Evolutionary conservation across 2,888 invertebrate genomes (phyloP).

Genomic region (Dynastes grantii): DNA sequence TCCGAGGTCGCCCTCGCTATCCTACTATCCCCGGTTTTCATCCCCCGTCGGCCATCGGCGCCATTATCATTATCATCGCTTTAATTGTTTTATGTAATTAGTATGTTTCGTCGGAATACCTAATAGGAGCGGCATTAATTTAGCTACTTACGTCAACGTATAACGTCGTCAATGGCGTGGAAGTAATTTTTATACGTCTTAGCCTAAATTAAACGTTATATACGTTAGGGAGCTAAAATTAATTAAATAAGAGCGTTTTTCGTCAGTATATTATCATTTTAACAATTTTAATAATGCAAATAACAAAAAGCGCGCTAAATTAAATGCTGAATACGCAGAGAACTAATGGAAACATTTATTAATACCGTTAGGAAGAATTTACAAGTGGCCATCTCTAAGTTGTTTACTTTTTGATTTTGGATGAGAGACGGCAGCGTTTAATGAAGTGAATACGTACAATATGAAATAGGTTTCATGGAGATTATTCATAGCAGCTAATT

Average conservation of each 20-base stretch:
- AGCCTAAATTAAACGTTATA: slow-evolving; percentile 12
- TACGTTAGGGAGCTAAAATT: background rate
- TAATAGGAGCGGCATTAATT: slow-evolving; percentile 31
- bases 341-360: too few relatives aligned
- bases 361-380: too few relatives aligned
- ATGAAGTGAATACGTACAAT: too few relatives aligned
- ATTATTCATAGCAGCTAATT: too few relatives aligned
- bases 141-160: slow-evolving; percentile 19
- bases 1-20: slow-evolving; percentile 2
- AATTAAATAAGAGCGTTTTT: background rate
- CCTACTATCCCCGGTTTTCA: slow-evolving; percentile 17
- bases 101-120: slow-evolving; percentile 38
- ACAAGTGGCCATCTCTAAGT: too few relatives aligned
- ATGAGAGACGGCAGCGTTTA: too few relatives aligned
- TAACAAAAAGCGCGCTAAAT: background rate
- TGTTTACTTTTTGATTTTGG: too few relatives aligned
- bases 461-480: too few relatives aligned
- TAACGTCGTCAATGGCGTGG: slow-evolving; percentile 8
- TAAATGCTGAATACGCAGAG: too few relatives aligned
- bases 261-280: background rate
- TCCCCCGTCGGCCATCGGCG: slow-evolving; percentile 27
- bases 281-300: background rate
- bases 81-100: slow-evolving; percentile 31
- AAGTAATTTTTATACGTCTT: slow-evolving; percentile 22
- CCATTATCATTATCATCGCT: slow-evolving; percentile 38